These are phyloP conservation scores for Zaprionus lachaisei DNA, from an alignment of 1,140 invertebrate genomes.

Conservation along the genomic window DNA sequence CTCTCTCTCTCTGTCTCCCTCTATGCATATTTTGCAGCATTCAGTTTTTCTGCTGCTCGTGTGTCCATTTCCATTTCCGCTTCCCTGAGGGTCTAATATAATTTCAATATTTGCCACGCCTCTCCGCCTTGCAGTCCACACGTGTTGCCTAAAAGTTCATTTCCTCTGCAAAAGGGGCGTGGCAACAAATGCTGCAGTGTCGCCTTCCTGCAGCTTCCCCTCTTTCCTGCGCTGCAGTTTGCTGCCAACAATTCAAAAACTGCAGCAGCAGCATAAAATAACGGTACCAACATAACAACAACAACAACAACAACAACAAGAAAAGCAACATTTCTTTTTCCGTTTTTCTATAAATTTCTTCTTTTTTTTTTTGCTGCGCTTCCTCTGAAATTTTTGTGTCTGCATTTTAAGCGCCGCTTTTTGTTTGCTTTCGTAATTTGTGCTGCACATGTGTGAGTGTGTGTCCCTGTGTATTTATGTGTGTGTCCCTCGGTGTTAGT, in stretches of 20 bases:
- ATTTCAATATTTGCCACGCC: constrained; percentile 64
- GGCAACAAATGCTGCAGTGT: constrained; percentile 69
- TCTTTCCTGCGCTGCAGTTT: constrained; percentile 11
- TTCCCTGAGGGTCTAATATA: constrained; percentile 57
- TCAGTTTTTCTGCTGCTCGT: constrained; percentile 17
- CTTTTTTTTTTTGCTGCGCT: constrained; percentile 21
- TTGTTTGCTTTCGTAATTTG: constrained; percentile 65
- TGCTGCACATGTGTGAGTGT: constrained; percentile 30
- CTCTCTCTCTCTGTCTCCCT: background rate
- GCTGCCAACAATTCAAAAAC: constrained; percentile 8
- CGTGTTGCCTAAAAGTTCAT: constrained; percentile 59
- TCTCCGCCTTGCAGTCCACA: background rate
- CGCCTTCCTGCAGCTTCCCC: background rate
- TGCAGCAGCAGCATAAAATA: constrained; percentile 22
- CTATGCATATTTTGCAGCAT: constrained; percentile 32
- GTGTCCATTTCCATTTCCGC: constrained; percentile 62
- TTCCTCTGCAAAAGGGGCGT: constrained; percentile 64
- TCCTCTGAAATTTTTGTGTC: constrained; percentile 64
- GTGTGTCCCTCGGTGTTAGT: constrained; percentile 23
- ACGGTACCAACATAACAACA: constrained; percentile 24
- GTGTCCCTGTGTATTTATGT: background rate
- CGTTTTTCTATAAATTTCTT: constrained; percentile 41
- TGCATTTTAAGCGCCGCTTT: constrained; percentile 55
- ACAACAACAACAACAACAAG: constrained; percentile 38
- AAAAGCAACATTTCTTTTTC: constrained; percentile 23